Percentiles rank a stretch among this genome's conserved stretches.
These are phyloP conservation scores for Drosophila auraria DNA, from an alignment of 1,140 invertebrate species.

Conservation along the genomic window DNA sequence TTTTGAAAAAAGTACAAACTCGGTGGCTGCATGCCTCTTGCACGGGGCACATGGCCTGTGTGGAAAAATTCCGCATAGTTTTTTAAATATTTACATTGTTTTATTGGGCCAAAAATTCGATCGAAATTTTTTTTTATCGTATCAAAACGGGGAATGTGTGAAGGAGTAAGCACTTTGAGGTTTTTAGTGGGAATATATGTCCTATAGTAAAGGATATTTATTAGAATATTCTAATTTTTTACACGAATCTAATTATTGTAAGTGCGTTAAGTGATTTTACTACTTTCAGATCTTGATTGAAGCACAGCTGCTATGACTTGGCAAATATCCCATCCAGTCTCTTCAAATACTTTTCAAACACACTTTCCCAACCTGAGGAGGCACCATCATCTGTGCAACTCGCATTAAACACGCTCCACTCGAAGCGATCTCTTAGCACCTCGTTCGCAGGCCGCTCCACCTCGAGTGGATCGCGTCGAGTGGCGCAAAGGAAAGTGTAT, in stretches of 20 bases:
- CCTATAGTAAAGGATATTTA: neutral
- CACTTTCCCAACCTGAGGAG: constrained; percentile 4
- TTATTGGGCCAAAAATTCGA: constrained; percentile 21
- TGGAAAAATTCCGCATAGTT: constrained; percentile 39
- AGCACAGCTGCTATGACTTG: constrained; percentile 3
- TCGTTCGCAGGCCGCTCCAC: constrained; percentile 20
- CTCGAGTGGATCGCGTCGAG: constrained; percentile 13
- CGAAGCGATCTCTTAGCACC: constrained; percentile 44
- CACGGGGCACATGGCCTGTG: constrained; percentile 28
- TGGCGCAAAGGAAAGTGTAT: constrained; percentile 55
- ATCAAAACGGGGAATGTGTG: constrained; percentile 1
- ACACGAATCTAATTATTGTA: too few relatives aligned
- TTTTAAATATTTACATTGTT: constrained; percentile 51
- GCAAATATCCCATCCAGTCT: neutral
- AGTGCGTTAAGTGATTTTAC: neutral
- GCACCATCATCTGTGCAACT: constrained; percentile 16
- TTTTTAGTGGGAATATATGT: neutral
- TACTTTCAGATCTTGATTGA: neutral
- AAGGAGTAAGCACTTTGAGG: neutral
- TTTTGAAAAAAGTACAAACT: constrained; percentile 26
- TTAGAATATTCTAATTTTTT: neutral
- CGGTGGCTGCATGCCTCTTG: constrained; percentile 38
- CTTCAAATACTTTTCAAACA: constrained; percentile 12
- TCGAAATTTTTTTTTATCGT: neutral
- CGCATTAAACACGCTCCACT: constrained; percentile 2